Conservation (phyloP, 2,113 vertebrate genomes). For the Perccottus glenii region DNA sequence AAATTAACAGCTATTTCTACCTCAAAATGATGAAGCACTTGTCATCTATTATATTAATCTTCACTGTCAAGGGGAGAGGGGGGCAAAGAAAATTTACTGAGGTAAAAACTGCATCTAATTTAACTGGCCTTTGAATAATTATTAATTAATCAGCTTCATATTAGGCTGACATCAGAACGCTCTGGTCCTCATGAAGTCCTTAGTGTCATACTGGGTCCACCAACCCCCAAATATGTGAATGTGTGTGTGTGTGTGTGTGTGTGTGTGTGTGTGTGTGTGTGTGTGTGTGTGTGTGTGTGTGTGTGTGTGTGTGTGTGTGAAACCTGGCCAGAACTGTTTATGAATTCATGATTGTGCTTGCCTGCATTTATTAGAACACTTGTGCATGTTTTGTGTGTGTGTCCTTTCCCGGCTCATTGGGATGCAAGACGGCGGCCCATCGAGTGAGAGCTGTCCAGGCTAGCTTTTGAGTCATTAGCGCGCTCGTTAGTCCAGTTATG, state of each 20-base stretch:
- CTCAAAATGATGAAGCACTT: constrained; percentile 60
- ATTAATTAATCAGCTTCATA: constrained; percentile 68
- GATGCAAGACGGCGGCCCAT: constrained; percentile 67
- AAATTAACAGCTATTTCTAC: constrained; percentile 61
- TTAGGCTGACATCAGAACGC: constrained; percentile 55
- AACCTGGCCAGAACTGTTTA: constrained; percentile 28
- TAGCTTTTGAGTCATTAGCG: constrained; percentile 82
- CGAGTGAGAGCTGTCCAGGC: constrained; percentile 72
- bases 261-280: not conserved
- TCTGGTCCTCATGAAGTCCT: constrained; percentile 24
- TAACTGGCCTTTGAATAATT: constrained; percentile 57
- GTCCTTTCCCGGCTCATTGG: constrained; percentile 77
- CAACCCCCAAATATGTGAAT: not conserved
- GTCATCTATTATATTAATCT: constrained; percentile 70
- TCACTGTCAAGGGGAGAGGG: constrained; percentile 31
- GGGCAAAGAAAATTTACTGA: constrained; percentile 42
- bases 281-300: constrained; percentile 19
- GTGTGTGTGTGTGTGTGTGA: constrained; percentile 6
- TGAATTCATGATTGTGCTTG: constrained; percentile 45
- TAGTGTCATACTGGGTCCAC: constrained; percentile 10
- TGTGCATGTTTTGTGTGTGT: constrained; percentile 49
- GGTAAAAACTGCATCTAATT: constrained; percentile 63
- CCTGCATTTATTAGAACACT: constrained; percentile 65
- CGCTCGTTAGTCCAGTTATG: constrained; percentile 83
- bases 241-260: constrained; percentile 1